Evolutionary conservation across 2,888 invertebrate species (phyloP).

Genomic region (Himalopsyche japonica): DNA sequence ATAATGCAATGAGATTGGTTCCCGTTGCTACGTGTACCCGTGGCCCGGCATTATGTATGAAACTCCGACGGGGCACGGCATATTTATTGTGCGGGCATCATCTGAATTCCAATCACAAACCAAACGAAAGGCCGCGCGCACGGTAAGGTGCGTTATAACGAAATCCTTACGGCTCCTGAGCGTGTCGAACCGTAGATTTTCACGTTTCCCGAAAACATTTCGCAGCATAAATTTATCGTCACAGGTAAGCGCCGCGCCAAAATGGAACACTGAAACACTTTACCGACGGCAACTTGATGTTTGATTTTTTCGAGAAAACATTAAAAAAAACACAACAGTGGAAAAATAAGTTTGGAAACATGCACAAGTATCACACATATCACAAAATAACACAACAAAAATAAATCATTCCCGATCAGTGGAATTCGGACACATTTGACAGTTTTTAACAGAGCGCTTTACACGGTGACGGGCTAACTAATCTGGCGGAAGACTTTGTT

Average conservation of each 20-base stretch:
- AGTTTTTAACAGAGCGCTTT: not conserved
- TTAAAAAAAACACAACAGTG: not conserved
- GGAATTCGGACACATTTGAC: not conserved
- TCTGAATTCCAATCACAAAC: slow-evolving; percentile 28
- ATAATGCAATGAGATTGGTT: slow-evolving; percentile 34
- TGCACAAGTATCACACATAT: slow-evolving; percentile 1
- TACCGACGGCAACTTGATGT: not conserved
- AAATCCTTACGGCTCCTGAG: not conserved
- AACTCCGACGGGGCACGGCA: slow-evolving; percentile 18
- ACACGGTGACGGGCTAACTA: not conserved
- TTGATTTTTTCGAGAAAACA: not conserved
- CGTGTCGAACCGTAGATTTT: slow-evolving; percentile 13
- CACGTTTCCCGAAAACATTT: slow-evolving; percentile 16
- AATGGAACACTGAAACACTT: not conserved
- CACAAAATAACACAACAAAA: not conserved
- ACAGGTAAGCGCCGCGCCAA: not conserved
- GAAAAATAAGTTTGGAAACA: not conserved
- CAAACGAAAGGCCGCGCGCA: slow-evolving; percentile 2
- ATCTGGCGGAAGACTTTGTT: not conserved
- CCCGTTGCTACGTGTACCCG: slow-evolving; percentile 20
- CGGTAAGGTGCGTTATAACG: not conserved
- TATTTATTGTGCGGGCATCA: slow-evolving; percentile 27
- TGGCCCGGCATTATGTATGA: slow-evolving; percentile 12
- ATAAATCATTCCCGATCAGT: not conserved
- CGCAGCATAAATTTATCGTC: not conserved